Evolutionary conservation across 2,888 invertebrate species (phyloP), one percentile per base, ranked within the genome.

Genomic region (Luffia ferchaultella): DNA sequence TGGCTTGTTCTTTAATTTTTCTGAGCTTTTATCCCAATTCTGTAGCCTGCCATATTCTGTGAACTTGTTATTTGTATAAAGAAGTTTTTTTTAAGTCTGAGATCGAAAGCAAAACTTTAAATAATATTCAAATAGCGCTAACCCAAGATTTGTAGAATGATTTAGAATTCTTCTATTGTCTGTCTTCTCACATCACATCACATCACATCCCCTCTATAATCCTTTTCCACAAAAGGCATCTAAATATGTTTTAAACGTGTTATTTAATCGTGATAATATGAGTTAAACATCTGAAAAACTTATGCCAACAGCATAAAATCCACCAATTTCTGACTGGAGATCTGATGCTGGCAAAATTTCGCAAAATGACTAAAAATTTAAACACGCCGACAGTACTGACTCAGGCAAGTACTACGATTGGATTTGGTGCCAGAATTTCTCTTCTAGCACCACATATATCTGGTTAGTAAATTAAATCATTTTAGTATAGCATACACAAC

Each of bases 351-450:
- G 82, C 82, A 16, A 66, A 73, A 45, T 83, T 56, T 53, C 71
- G 82, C 5, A 79, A 73, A 59, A 80, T 82, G 79, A 64, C 62
- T 1, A 70, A 75, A 50, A 82, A 80, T 58, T 61, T 82, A 12
- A 73, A 69, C 50, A 61, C 61, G 45, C 73, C 72, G 0, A 68
- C 72, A 3, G 60, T 62, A 17, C 58, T 83, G 51, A 83, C 82
- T 2, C 76, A 74, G 54, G 64, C 77, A 3, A 61, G 79, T 15
- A 70, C 75, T 1, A 61, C 55, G 52, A 73, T 78, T 55, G 56
- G 54, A 16, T 83, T 83, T 57, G 82, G 79, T 30, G 65, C 69
- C 44, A 75, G 59, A 60, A 69, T 83, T 58, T 64, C 73, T 46
- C 58, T 83, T 15, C 58, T 69, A 40, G 80, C 83, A 9, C 77